Evolutionary conservation across 92 coral and sea anemone species (phyloP), one percentile per base, ranked within the genome.

Genomic region (Micromussa lordhowensis): DNA sequence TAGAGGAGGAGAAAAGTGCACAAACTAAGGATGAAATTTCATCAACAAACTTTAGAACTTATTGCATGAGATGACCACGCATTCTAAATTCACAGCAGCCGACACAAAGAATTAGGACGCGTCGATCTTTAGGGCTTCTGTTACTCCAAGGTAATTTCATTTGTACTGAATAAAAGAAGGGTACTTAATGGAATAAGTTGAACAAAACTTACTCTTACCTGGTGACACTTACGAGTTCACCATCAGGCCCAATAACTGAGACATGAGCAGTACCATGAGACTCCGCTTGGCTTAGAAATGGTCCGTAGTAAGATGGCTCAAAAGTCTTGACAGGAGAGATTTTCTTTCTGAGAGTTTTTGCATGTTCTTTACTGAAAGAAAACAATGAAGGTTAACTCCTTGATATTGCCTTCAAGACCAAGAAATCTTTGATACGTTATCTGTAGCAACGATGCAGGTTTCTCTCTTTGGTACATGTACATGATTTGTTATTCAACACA

Each of bases 241-340:
- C 99, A 75, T 96, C 98, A 79, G 98, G 96, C 22, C 98, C 97
- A 28, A 94, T 92, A 34, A 94, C 98, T 8, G 99, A 91, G 66
- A 98, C 94, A 66, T 98, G 98, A 30, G 98, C 78, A 3, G 99
- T 96, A 12, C 99, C 99, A 74, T 92, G 89, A 78, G 92, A 78
- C 4, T 82, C 93, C 29, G 89, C 89, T 59, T 89, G 92, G 74
- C 93, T 96, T 22, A 94, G 90, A 24, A 91, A 82, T 15, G 95
- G 96, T 32, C 96, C 98, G 75, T 98, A 98, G 76, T 96, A 84
- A 18, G 94, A 82, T 15, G 92, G 86, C 22, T 86, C 90, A 82
- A 89, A 93, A 0, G 99, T 98, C 82, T 90, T 89, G 70, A 85
- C 81, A 5, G 82, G 80, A 69, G 79, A 93, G 59, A 96, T 94